Base-by-base conservation (phyloP, 2,797 vertebrate genomes). In the Typhlichthys subterraneus region DNA sequence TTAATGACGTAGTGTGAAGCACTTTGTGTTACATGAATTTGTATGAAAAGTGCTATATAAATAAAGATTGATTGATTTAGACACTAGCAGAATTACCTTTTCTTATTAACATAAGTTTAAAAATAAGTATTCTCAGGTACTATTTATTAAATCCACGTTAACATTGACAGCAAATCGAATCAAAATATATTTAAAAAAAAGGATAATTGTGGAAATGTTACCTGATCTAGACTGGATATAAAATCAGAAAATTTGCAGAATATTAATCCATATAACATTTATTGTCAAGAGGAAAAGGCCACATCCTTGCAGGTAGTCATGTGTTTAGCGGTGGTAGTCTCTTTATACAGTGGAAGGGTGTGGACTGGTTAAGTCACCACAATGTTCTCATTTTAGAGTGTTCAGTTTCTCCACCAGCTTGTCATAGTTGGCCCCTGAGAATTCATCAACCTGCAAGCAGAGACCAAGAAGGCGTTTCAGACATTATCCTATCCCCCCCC, bases 371-470 rank as follows among this genome's bases (percentile, higher is more conserved):
- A 1, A 2, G 3, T n/a, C 11, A 6, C 14, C 12, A 38, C 9
- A 38, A 52, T 58, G 57, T 56, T 59, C 70, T 70, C 51, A 72
- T 62, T 72, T 83, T 9, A 64, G 12, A 0, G 0, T 13, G 2
- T 9, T 17, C 70, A 99, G 75, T 57, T 81, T 91, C 0, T 88
- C 61, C 52, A 71, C 63, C 80, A 99, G 89, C 19, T 77, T 90
- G 0, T 38, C 29, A 29, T 58, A 12, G 80, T 96, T 95, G 42
- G 95, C 93, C 5, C 97, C 97, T 17, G 94, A 93, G 62, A 90
- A 81, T 11, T 77, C 66, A 0, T 2, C 50, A 70, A 98, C 73
- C 97, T 99, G 89, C 71, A 63, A 70, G 9, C 29, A 5, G 3
- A 61, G 9, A 50, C 9, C 17, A 12, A 14, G 15, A 12, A 14